Evolutionary conservation across 2,797 vertebrate genomes (phyloP), one percentile per base, ranked within the genome.

Genomic region (Limnodromus scolopaceus): DNA sequence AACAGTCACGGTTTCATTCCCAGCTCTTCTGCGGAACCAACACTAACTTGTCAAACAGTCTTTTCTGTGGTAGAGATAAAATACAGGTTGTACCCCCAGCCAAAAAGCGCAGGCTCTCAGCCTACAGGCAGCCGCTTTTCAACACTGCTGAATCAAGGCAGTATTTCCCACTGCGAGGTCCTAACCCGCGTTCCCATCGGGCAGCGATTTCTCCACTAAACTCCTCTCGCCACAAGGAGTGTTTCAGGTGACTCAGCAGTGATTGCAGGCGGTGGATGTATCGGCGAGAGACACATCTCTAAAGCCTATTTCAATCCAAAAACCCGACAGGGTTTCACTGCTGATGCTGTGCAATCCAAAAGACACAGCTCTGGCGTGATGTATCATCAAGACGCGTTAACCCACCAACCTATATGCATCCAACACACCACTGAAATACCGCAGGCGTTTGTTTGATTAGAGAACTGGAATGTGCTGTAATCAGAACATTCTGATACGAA

Each of bases 21-120:
- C 95, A 93, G 95, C 71, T 96, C 57, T 48, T 64, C 63, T 87
- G 76, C 12, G 48, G 70, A 93, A 75, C 36, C 89, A 94, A 71
- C 54, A 5, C 41, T 20, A 77, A 68, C 84, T 75, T 75, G 68
- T 89, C 92, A 94, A 96, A 89, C 32, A 95, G 53, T 51, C 39
- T 95, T 83, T 46, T 55, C 63, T 8, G 1, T 25, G 45, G 57
- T 2, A 75, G 22, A 79, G 71, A 89, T 11, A 83, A 91, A 96
- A 94, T n/a, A 86, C 45, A 58, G 71, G 80, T 8, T 84, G 11
- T 16, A 39, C 28, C 54, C 76, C 43, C 39, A 78, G 78, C 63
- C 83, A 74, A 46, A 60, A 84, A 93, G 95, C 1, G 7, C 72
- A 48, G 64, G 43, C 92, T 78, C 66, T 34, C 84, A 92, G 57